These are phyloP conservation scores for Toxotes chatareus DNA, from an alignment of 2,113 vertebrate genomes.

Conservation along the genomic window DNA sequence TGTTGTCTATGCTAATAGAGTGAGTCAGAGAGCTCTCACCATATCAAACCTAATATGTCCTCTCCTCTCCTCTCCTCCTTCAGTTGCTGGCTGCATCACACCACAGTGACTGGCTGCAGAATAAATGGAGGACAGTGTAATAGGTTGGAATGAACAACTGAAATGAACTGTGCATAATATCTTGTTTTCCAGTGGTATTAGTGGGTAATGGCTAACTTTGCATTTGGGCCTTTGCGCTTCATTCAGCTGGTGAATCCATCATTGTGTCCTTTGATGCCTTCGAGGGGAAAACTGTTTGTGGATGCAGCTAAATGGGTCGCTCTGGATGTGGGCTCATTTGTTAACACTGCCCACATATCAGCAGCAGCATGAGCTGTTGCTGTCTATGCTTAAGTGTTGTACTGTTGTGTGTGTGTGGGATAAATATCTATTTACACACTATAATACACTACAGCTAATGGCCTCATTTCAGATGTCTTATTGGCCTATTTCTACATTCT, in stretches of 20 bases:
- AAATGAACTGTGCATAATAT: constrained; percentile 8
- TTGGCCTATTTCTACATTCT: background rate
- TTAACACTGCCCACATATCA: constrained; percentile 17
- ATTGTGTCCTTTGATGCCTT: constrained; percentile 26
- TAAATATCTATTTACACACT: background rate
- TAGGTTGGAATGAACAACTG: constrained; percentile 16
- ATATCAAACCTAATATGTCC: constrained; percentile 15
- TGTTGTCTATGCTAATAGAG: constrained; percentile 48
- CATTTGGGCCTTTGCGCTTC: constrained; percentile 5
- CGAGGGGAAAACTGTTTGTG: constrained; percentile 13
- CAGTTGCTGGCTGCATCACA: background rate
- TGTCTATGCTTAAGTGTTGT: background rate
- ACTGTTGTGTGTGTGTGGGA: background rate
- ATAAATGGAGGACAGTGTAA: constrained; percentile 19
- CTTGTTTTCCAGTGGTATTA: constrained; percentile 9
- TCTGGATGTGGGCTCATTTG: background rate
- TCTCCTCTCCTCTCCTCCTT: background rate
- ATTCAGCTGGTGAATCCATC: constrained; percentile 28
- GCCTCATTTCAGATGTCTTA: background rate
- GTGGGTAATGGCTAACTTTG: constrained; percentile 8
- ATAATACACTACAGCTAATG: background rate
- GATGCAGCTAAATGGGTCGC: constrained; percentile 4
- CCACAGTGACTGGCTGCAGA: background rate
- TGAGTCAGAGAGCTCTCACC: constrained; percentile 49
- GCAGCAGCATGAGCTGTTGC: background rate